Evolutionary conservation across 2,113 vertebrate species (phyloP).

Genomic region (Peromyscus polionotus): DNA sequence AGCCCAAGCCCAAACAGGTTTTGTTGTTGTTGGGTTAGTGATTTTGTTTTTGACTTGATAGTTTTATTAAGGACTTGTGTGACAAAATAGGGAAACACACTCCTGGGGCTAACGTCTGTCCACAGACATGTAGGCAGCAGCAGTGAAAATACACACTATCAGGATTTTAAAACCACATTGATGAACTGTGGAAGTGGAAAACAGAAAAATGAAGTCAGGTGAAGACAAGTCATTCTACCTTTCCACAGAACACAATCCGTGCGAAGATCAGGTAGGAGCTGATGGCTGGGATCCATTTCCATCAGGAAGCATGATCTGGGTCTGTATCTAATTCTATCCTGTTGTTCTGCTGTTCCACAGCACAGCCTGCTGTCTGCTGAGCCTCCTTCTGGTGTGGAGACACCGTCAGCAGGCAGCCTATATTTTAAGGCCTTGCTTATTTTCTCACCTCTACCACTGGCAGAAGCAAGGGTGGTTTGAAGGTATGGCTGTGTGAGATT

Average conservation of each 20-base stretch:
- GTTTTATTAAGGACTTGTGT: conserved; percentile 56
- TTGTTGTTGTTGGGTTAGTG: background rate
- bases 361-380: background rate
- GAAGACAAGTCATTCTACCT: conserved; percentile 41
- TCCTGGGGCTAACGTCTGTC: background rate
- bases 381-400: background rate
- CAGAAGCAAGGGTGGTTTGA: conserved; percentile 24
- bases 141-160: conserved; percentile 23
- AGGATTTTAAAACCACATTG: conserved; percentile 53
- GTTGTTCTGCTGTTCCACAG: background rate
- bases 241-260: conserved; percentile 53
- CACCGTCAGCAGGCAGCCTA: background rate
- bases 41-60: background rate
- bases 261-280: conserved; percentile 23
- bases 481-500: background rate
- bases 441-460: background rate
- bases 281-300: background rate
- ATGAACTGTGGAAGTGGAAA: conserved; percentile 33
- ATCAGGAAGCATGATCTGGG: background rate
- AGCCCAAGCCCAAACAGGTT: background rate
- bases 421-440: conserved; percentile 17
- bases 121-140: background rate
- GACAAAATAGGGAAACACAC: background rate
- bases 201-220: conserved; percentile 46
- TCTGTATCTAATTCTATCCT: background rate